Conservation (phyloP, 2,113 vertebrate genomes). For the Mesembrinibis cayennensis region DNA sequence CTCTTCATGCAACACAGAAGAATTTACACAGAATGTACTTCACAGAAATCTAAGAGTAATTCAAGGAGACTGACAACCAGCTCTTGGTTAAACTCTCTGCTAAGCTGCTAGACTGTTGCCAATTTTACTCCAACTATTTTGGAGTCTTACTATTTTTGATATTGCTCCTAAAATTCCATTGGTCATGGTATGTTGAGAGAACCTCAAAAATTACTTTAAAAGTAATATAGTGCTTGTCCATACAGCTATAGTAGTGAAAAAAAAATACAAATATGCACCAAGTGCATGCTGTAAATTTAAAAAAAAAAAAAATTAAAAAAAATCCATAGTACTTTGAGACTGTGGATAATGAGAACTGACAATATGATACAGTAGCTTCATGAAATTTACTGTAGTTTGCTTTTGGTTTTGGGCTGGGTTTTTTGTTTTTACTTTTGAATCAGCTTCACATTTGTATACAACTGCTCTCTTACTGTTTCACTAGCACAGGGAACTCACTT, state of each 20-base stretch:
- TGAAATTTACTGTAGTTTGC: background rate
- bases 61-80: background rate
- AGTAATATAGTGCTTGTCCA: background rate
- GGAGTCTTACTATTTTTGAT: background rate
- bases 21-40: background rate
- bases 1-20: background rate
- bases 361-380: background rate
- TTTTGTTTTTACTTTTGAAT: background rate
- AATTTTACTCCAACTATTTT: background rate
- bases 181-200: background rate
- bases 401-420: background rate
- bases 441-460: background rate
- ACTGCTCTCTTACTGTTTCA: background rate
- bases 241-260: background rate
- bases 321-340: background rate
- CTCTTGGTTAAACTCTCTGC: background rate
- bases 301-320: background rate
- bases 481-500: background rate
- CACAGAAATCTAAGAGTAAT: background rate
- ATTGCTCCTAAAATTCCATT: background rate
- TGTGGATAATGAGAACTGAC: background rate
- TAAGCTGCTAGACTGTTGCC: background rate
- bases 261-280: background rate
- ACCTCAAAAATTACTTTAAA: background rate
- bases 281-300: background rate